These are phyloP conservation scores for Blastobasis adustella DNA, from an alignment of 2,888 invertebrate genomes.

Conservation along the genomic window DNA sequence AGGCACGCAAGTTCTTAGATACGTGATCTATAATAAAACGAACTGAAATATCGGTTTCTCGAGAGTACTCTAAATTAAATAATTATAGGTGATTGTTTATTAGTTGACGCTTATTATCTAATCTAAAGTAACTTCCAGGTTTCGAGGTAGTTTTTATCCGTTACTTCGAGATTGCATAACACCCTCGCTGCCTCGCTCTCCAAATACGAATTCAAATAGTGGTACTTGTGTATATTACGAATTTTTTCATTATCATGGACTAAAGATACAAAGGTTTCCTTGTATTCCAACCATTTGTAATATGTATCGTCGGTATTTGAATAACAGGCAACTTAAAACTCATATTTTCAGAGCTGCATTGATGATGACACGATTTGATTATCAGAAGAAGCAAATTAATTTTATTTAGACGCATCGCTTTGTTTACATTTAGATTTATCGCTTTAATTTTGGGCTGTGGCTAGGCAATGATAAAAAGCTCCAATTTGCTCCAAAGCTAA, in stretches of 20 bases:
- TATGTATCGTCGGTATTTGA: conserved; percentile 12
- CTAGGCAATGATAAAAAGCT: not conserved
- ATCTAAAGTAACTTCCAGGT: not conserved
- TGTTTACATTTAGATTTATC: not conserved
- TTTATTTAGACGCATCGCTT: not conserved
- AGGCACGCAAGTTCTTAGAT: conserved; percentile 7
- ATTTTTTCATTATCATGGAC: conserved; percentile 10
- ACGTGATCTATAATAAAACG: no score
- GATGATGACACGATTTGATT: not conserved
- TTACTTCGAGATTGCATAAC: conserved; percentile 9
- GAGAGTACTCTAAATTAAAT: no score
- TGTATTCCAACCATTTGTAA: conserved; percentile 12
- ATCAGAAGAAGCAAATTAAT: no score
- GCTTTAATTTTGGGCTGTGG: not conserved
- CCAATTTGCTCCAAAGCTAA: not conserved
- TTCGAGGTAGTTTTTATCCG: conserved; percentile 3
- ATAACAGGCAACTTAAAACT: conserved; percentile 9
- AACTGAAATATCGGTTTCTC: no score
- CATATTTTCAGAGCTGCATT: not conserved
- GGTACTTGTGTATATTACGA: conserved; percentile 8
- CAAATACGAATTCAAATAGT: conserved; percentile 10
- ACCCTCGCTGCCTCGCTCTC: conserved; percentile 11
- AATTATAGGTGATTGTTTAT: no score
- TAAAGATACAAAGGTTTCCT: conserved; percentile 10
- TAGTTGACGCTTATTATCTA: no score